A percentile compares a stretch with the other conserved stretches of the same genome.
These are phyloP conservation scores for Condylostylus longicornis DNA, from an alignment of 1,140 invertebrate genomes.

Conservation along the genomic window DNA sequence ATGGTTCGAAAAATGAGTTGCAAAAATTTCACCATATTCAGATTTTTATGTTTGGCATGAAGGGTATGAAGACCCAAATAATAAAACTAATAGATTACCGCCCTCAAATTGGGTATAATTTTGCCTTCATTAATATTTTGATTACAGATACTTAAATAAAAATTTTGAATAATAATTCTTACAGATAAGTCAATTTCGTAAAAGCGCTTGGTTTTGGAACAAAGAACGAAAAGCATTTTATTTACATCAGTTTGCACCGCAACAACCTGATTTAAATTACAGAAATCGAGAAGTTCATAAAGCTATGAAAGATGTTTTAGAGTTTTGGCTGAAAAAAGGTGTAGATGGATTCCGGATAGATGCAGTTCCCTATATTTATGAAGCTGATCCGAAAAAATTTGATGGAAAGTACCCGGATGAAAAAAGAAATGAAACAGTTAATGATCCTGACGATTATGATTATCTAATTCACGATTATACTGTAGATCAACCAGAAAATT, in stretches of 20 bases:
- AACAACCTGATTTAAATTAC: slow-evolving; percentile 51
- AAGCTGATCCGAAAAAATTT: slow-evolving; percentile 37
- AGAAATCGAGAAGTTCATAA: slow-evolving; percentile 33
- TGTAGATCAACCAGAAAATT: slow-evolving; percentile 37
- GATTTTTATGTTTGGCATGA: slow-evolving; percentile 58
- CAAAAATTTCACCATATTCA: slow-evolving; percentile 37
- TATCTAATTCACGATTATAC: slow-evolving; percentile 42
- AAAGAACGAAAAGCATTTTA: slow-evolving; percentile 35
- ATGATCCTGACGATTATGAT: slow-evolving; percentile 37
- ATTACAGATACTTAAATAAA: slow-evolving; percentile 9
- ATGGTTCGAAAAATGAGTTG: slow-evolving; percentile 52
- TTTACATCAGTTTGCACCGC: slow-evolving; percentile 38
- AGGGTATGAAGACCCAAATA: slow-evolving; percentile 19
- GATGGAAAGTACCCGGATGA: slow-evolving; percentile 28
- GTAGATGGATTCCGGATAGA: slow-evolving; percentile 57
- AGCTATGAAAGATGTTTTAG: slow-evolving; percentile 25
- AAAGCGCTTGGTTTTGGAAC: slow-evolving; percentile 41
- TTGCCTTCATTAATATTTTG: slow-evolving; percentile 24
- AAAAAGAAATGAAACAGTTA: slow-evolving; percentile 32
- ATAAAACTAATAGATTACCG: slow-evolving; percentile 22
- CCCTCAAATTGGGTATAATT: slow-evolving; percentile 51
- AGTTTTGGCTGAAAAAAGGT: slow-evolving; percentile 53
- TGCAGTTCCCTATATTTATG: slow-evolving; percentile 42
- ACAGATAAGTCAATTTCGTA: no score
- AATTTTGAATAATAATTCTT: no score